Evolutionary conservation across 2,797 vertebrate species (phyloP).

Genomic region (Sitta carolinensis): DNA sequence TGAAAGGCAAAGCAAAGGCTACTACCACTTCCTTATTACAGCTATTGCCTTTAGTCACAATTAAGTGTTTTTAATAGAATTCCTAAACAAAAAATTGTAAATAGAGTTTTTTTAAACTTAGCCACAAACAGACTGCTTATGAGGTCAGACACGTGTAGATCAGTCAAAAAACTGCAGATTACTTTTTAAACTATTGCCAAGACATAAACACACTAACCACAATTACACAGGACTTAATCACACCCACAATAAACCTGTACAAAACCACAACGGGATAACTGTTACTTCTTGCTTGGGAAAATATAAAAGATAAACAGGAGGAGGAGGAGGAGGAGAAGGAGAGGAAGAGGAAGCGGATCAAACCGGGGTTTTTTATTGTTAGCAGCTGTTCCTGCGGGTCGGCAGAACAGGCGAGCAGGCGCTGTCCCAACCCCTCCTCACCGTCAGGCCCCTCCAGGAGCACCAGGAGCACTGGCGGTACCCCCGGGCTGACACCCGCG

Average conservation of each 20-base stretch:
- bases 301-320: background rate
- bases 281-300: background rate
- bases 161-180: background rate
- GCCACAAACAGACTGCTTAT: background rate
- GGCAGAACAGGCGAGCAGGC: background rate
- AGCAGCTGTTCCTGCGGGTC: background rate
- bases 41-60: background rate
- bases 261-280: background rate
- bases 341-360: background rate
- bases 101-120: background rate
- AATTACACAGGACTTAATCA: background rate
- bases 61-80: background rate
- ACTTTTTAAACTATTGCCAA: background rate
- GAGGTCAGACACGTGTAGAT: accelerated
- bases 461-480: accelerated
- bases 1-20: background rate
- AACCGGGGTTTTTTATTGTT: accelerated
- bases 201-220: background rate
- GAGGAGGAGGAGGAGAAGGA: no score
- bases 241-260: background rate
- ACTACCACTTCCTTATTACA: background rate
- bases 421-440: background rate
- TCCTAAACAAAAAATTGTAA: background rate
- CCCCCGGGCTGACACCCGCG: background rate
- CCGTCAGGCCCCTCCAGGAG: background rate